phyloP scores from a whole-genome alignment of 2,797 vertebrate genomes.

The Hafferia zeledoni region DNA sequence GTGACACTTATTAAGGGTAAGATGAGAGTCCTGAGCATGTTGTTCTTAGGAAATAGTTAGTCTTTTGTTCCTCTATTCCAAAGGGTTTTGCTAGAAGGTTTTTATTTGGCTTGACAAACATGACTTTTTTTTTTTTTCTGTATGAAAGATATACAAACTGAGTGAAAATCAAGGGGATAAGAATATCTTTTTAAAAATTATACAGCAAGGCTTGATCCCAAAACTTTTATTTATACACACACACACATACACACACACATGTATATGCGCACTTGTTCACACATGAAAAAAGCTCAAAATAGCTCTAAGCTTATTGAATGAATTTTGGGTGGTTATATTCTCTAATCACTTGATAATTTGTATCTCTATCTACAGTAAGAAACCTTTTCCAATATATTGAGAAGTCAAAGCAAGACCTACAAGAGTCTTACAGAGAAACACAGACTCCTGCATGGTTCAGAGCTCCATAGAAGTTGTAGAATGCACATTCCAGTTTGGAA shows the following conservation, averaged over 20 bases:
- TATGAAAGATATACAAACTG: neutral
- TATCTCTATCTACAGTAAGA: neutral
- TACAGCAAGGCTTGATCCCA: neutral
- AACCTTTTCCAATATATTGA: neutral
- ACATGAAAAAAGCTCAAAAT: neutral
- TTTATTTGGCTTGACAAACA: neutral
- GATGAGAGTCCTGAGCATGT: neutral
- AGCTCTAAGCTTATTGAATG: neutral
- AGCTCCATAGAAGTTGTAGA: neutral
- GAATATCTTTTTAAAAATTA: neutral
- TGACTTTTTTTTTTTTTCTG: neutral
- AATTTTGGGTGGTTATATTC: neutral
- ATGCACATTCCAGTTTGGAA: neutral
- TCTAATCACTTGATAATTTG: neutral
- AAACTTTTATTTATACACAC: neutral
- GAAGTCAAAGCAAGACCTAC: neutral
- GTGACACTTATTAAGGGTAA: neutral
- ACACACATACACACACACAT: no score
- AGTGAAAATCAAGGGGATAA: neutral
- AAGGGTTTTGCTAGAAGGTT: neutral
- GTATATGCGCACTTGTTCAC: neutral
- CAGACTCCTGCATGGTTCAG: neutral
- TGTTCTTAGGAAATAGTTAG: neutral
- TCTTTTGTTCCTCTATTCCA: neutral
- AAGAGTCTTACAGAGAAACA: neutral